phyloP scores from a whole-genome alignment of 2,888 invertebrate genomes.

The Xestobium rufovillosum region DNA sequence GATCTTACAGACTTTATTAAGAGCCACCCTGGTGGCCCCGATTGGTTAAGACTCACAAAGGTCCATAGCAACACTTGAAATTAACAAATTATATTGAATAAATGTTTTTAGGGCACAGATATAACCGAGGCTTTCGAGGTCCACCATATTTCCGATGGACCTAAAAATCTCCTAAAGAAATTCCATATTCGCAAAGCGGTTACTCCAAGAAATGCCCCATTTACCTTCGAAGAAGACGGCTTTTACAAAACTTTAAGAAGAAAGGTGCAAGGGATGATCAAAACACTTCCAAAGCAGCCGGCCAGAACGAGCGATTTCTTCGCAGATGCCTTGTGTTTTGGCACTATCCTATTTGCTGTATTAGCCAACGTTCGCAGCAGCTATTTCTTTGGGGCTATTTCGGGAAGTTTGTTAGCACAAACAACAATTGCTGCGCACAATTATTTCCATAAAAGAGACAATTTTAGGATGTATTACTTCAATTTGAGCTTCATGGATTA shows the following conservation, averaged over 20 bases:
- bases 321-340: slow-evolving; percentile 38
- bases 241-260: slow-evolving; percentile 66
- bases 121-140: slow-evolving; percentile 74
- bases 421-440: slow-evolving; percentile 62
- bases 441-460: slow-evolving; percentile 67
- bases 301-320: slow-evolving; percentile 38
- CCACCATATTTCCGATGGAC: slow-evolving; percentile 54
- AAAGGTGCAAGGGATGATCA: slow-evolving; percentile 46
- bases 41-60: slow-evolving; percentile 65
- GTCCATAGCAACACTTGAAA: slow-evolving; percentile 37
- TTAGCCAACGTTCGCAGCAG: slow-evolving; percentile 34
- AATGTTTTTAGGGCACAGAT: slow-evolving; percentile 57
- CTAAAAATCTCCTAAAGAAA: slow-evolving; percentile 53
- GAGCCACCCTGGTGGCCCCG: slow-evolving; percentile 77
- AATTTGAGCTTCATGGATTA: slow-evolving; percentile 62
- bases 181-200: slow-evolving; percentile 59
- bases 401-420: slow-evolving; percentile 53
- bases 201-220: slow-evolving; percentile 59
- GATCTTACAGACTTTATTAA: slow-evolving; percentile 73
- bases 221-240: slow-evolving; percentile 65
- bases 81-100: slow-evolving; percentile 2
- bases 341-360: slow-evolving; percentile 31
- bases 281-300: slow-evolving; percentile 45
- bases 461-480: slow-evolving; percentile 72
- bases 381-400: slow-evolving; percentile 42